phyloP scores from a whole-genome alignment of 2,113 vertebrate genomes.

The Urocolius indicus region DNA sequence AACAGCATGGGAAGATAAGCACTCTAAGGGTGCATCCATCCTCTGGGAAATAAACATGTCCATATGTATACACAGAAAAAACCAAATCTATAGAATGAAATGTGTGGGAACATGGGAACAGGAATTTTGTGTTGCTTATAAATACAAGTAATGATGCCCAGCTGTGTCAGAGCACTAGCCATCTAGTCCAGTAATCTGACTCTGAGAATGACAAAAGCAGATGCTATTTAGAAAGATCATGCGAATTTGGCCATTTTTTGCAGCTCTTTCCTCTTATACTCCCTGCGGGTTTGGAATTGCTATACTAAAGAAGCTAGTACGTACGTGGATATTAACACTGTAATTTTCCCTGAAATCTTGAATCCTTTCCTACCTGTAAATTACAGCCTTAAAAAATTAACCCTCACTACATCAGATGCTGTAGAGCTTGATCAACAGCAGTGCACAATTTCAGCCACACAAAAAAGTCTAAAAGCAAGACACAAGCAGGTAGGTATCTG shows the following conservation, averaged over 20 bases:
- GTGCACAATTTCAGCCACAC: not conserved
- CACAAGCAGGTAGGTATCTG: not conserved
- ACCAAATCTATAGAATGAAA: constrained; percentile 38
- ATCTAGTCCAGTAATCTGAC: not conserved
- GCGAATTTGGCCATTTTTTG: not conserved
- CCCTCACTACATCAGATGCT: not conserved
- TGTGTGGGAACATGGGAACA: constrained; percentile 33
- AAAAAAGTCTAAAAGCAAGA: not conserved
- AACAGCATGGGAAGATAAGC: constrained; percentile 47
- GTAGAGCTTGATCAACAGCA: not conserved
- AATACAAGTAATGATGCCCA: constrained; percentile 44
- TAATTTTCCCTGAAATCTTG: not conserved
- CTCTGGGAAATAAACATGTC: constrained; percentile 37
- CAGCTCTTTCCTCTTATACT: not conserved
- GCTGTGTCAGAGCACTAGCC: constrained; percentile 33
- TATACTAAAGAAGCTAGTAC: not conserved
- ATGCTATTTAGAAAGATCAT: constrained; percentile 20
- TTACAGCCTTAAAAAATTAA: not conserved
- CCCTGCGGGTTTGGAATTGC: not conserved
- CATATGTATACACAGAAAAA: constrained; percentile 34
- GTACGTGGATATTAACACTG: not conserved
- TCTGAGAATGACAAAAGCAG: constrained; percentile 35
- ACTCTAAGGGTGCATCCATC: not conserved
- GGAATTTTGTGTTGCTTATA: constrained; percentile 8
- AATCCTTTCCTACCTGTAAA: not conserved